A percentile compares a stretch with the other conserved stretches of the same genome.
phyloP scores from a whole-genome alignment of 92 coral and sea anemone genomes.

The Paragorgia papillata region DNA sequence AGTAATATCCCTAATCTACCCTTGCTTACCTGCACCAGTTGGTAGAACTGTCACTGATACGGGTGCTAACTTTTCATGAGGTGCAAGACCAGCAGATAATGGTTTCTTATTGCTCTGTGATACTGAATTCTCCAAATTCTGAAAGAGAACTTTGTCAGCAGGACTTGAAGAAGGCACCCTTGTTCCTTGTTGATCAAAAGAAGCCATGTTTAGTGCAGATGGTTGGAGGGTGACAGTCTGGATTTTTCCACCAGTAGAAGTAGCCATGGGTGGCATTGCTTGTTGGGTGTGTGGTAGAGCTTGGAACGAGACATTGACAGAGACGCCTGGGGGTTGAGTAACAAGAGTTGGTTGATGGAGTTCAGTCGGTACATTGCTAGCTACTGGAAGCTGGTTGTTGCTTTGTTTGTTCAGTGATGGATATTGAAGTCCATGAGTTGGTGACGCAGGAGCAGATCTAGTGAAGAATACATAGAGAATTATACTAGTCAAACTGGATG shows the following conservation, averaged over 20 bases:
- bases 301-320: constrained; percentile 51
- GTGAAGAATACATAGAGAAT: neutral
- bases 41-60: constrained; percentile 45
- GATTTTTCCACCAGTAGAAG: constrained; percentile 22
- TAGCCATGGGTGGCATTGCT: neutral
- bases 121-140: neutral
- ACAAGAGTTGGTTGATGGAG: constrained; percentile 26
- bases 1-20: neutral
- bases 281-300: constrained; percentile 14
- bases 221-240: constrained; percentile 41
- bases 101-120: constrained; percentile 9
- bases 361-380: constrained; percentile 37
- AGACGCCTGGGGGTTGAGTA: constrained; percentile 43
- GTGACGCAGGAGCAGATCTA: constrained; percentile 98
- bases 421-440: constrained; percentile 97
- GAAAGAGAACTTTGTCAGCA: constrained; percentile 4
- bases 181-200: constrained; percentile 11
- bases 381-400: constrained; percentile 61
- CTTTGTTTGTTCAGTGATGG: constrained; percentile 77
- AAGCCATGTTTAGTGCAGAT: constrained; percentile 1
- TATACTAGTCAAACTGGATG: too few species aligned
- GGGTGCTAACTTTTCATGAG: constrained; percentile 38
- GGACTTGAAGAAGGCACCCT: neutral
- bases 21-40: constrained; percentile 53
- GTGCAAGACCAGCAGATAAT: constrained; percentile 11